Percentiles rank a stretch among this genome's conserved stretches.
These are phyloP conservation scores for Mastigias papua DNA, from an alignment of 30 jellyfish, hydroid and myxozoan genomes.

Conservation along the genomic window DNA sequence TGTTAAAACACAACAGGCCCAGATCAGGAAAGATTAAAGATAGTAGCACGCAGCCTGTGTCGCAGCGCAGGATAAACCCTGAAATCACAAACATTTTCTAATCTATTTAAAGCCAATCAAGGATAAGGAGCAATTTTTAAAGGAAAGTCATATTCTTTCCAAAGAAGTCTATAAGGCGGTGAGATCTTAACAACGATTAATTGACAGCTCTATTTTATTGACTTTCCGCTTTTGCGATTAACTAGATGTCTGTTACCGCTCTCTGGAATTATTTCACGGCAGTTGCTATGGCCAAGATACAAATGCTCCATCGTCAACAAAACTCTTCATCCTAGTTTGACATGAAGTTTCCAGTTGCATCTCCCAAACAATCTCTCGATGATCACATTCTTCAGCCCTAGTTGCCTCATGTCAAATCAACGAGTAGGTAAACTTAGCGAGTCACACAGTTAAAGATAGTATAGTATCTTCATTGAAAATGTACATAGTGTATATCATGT, in stretches of 20 bases:
- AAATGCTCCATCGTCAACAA: not conserved
- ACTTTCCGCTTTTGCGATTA: not conserved
- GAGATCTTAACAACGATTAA: not conserved
- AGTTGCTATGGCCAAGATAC: not conserved
- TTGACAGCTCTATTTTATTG: not conserved
- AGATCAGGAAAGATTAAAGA: conserved; percentile 37
- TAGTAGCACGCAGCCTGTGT: not conserved
- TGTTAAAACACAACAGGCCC: conserved; percentile 31
- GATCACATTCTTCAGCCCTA: too few species aligned
- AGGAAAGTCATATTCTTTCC: conserved; percentile 3
- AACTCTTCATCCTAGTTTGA: not conserved
- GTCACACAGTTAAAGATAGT: too few species aligned
- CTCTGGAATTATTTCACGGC: not conserved
- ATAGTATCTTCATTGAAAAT: too few species aligned
- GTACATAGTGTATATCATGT: too few species aligned
- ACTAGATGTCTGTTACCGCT: not conserved
- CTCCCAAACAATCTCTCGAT: too few species aligned
- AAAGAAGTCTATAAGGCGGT: not conserved
- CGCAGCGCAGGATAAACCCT: conserved; percentile 12
- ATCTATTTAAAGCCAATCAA: conserved; percentile 3
- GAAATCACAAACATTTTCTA: conserved; percentile 16
- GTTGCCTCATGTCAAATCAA: too few species aligned
- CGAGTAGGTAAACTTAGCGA: too few species aligned
- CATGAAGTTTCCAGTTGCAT: too few species aligned
- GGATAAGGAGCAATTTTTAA: not conserved